These are phyloP conservation scores for Dipodomys merriami DNA, from an alignment of 2,113 vertebrate genomes.

Conservation along the genomic window DNA sequence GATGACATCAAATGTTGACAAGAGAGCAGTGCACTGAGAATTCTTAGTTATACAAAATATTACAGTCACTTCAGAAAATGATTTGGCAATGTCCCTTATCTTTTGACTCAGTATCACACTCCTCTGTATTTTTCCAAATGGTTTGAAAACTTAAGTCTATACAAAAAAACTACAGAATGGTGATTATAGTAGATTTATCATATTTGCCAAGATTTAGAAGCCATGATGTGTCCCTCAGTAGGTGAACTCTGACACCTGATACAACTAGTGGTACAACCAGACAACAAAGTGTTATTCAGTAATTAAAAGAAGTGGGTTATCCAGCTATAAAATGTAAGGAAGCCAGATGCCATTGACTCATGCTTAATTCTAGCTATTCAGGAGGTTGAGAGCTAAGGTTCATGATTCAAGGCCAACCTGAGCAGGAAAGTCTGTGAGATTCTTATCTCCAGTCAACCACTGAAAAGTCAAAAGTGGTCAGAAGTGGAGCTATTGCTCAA, in stretches of 20 bases:
- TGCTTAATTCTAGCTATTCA: too few relatives aligned
- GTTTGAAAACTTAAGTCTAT: not conserved
- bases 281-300: not conserved
- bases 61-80: not conserved
- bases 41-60: not conserved
- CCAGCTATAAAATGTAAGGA: too few relatives aligned
- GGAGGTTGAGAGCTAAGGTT: too few relatives aligned
- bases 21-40: not conserved
- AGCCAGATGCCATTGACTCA: too few relatives aligned
- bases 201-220: not conserved
- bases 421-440: too few relatives aligned
- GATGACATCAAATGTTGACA: not conserved
- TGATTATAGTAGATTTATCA: not conserved
- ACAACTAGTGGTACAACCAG: not conserved
- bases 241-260: not conserved
- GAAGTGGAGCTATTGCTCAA: too few relatives aligned
- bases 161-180: not conserved
- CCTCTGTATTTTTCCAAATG: not conserved
- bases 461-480: too few relatives aligned
- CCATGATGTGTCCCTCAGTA: not conserved
- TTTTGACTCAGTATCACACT: not conserved
- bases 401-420: too few relatives aligned
- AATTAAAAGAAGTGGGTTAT: not conserved
- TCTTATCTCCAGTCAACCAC: too few relatives aligned
- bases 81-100: not conserved